Conservation (phyloP, 2,113 vertebrate genomes). For the Eolophus roseicapilla region DNA sequence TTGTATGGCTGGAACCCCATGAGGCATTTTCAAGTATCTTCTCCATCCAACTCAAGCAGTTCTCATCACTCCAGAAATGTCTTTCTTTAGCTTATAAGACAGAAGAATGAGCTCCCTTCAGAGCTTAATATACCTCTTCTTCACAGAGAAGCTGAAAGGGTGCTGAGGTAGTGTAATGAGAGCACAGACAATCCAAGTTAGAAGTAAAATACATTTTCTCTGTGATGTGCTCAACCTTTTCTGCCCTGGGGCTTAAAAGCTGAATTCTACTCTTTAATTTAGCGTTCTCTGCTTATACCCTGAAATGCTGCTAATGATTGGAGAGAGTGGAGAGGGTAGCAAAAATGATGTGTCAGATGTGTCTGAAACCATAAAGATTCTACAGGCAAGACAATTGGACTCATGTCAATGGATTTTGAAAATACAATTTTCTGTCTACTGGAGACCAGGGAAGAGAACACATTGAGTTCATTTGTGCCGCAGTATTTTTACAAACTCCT, state of each 20-base stretch:
- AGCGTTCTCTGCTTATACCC: conserved; percentile 2
- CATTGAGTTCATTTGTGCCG: neutral
- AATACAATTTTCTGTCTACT: conserved; percentile 7
- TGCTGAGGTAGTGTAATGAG: conserved; percentile 40
- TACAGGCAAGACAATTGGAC: neutral
- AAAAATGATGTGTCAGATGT: conserved; percentile 4
- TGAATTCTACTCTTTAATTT: conserved; percentile 63
- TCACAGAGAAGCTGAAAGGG: neutral
- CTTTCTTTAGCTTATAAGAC: conserved; percentile 18
- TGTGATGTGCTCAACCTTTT: conserved; percentile 59
- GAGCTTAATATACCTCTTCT: conserved; percentile 42
- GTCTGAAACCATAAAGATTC: conserved; percentile 32
- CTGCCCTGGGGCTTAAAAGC: conserved; percentile 61
- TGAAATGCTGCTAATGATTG: conserved; percentile 34
- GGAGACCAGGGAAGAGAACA: neutral
- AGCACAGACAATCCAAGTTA: conserved; percentile 27
- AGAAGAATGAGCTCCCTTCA: conserved; percentile 56
- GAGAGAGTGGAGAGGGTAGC: conserved; percentile 39
- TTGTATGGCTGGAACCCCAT: neutral
- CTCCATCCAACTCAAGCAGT: conserved; percentile 33
- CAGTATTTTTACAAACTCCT: neutral
- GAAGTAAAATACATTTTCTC: conserved; percentile 65
- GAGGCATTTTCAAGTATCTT: conserved; percentile 39
- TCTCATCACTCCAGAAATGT: conserved; percentile 14
- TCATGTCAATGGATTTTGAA: conserved; percentile 33